phyloP scores from a whole-genome alignment of 2,888 invertebrate species.

The Dryocosmus kuriphilus region DNA sequence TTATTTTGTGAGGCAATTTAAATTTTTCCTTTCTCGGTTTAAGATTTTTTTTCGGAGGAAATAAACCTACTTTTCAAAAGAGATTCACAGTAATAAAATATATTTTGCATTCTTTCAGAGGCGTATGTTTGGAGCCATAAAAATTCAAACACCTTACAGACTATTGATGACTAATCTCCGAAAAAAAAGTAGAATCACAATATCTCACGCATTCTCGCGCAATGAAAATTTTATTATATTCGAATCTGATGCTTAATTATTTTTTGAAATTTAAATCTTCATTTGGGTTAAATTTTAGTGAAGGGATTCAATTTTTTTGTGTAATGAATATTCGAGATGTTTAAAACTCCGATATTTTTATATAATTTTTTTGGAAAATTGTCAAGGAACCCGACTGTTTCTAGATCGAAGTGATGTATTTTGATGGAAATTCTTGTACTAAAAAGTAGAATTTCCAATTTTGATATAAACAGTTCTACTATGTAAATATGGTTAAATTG shows the following conservation, averaged over 20 bases:
- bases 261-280: too few species aligned
- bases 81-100: not conserved
- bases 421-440: not conserved
- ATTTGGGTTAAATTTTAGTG: too few species aligned
- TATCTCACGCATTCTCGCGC: not conserved
- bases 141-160: not conserved
- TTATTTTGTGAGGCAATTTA: not conserved
- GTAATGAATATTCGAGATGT: too few species aligned
- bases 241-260: too few species aligned
- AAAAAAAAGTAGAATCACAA: not conserved
- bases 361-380: too few species aligned
- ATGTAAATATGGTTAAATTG: not conserved
- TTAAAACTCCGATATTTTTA: too few species aligned
- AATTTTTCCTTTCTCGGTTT: not conserved
- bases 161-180: not conserved
- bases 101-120: not conserved
- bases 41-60: not conserved
- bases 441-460: not conserved
- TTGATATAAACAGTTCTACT: not conserved
- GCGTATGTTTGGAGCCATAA: not conserved
- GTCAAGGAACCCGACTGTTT: too few species aligned
- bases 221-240: not conserved
- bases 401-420: not conserved
- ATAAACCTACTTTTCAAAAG: not conserved
- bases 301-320: too few species aligned